A percentile compares a stretch with the other conserved stretches of the same genome.
These are phyloP conservation scores for Harpalus rufipes DNA, from an alignment of 2,888 invertebrate species.

Conservation along the genomic window DNA sequence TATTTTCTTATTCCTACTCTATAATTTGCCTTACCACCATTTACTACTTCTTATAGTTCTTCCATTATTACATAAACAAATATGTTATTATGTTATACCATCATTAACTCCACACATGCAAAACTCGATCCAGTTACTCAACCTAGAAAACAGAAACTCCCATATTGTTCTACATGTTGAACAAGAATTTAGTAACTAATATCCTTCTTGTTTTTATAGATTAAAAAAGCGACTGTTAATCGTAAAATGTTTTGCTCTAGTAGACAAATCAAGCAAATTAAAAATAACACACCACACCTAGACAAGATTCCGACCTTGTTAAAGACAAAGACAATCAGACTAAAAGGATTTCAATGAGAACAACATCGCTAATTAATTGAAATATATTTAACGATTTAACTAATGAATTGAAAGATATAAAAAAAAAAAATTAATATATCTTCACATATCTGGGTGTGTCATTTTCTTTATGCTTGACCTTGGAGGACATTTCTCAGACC, in stretches of 20 bases:
- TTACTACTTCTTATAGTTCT: neutral
- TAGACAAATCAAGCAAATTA: neutral
- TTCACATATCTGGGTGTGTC: too few relatives aligned
- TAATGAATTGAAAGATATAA: neutral
- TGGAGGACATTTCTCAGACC: too few relatives aligned
- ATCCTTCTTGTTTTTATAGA: neutral
- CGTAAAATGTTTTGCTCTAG: neutral
- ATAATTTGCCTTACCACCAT: neutral
- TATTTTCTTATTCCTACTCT: neutral
- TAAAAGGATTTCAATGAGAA: neutral
- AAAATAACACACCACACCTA: neutral
- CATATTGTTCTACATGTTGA: neutral
- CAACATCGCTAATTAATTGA: neutral
- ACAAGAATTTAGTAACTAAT: neutral
- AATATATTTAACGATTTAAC: neutral
- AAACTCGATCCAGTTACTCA: neutral
- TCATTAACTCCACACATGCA: neutral
- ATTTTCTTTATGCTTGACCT: too few relatives aligned
- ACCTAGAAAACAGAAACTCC: neutral
- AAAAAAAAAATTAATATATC: too few relatives aligned
- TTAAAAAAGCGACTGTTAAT: neutral
- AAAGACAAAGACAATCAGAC: neutral
- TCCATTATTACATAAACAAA: neutral
- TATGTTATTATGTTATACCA: conserved; percentile 6
- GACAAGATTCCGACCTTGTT: neutral